Base-by-base conservation (phyloP, 2,888 invertebrate genomes). In the Cryptops parisi region DNA sequence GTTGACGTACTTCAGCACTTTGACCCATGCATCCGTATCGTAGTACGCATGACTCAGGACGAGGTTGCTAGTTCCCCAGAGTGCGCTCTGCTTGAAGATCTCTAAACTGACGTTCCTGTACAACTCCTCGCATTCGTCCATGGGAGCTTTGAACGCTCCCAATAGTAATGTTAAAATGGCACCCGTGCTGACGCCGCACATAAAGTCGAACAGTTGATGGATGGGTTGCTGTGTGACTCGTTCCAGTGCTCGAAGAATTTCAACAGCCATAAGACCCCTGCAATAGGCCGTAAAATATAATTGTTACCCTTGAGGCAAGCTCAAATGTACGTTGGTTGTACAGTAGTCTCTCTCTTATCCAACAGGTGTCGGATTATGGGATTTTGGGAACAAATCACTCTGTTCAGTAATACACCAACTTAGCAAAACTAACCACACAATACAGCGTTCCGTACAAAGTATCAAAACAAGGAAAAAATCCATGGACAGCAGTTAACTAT, bases 41-140 rank as follows among this genome's bases (percentile, higher is more conserved):
- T 93, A 91, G 70, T 88, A 90, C 0, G 88, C 81, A 65, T 90
- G 88, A 54, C 78, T 80, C 79, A 82, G 82, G n/a, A 89, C 78
- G 48, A 89, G 73, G 55, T 79, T 78, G 33, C 82, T 79, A 1
- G 84, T 80, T 15, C 87, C 86, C 69, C 74, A 68, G 47, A 81
- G 66, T 9, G 77, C 67, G 56, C 75, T 78, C 60, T 80, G 79
- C 5, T 74, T 78, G 64, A 84, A 84, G 60, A 84, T 75, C 67
- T 78, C 74, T 1, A 70, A 69, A 61, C 79, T 78, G 53, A 80
- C 65, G 58, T 73, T 72, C 60, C 74, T 76, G 62, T 81, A 81
- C 52, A 77, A 65, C 33, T 72, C 67, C 53, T 78, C 76, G 58
- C 80, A 74, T 61, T 80, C 77, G 45, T 75, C 74, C 47, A 83